Base-by-base conservation (phyloP, 2,888 invertebrate genomes). In the Tetragonisca angustula region DNA sequence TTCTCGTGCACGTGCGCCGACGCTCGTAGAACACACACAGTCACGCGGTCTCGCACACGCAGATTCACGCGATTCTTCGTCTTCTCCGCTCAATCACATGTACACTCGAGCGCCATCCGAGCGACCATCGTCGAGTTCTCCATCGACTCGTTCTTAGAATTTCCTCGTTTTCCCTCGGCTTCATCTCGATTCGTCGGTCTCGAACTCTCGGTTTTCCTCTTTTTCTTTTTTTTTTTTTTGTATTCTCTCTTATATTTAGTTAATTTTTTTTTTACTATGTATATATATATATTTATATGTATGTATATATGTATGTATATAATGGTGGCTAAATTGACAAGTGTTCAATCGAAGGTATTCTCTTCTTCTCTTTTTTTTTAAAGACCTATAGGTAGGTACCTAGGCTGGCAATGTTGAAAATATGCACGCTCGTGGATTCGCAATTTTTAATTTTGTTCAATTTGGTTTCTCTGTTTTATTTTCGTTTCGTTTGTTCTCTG, bases 271-370 rank as follows among this genome's bases (percentile, higher is more conserved):
- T 61, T 61, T 92, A 92, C 92, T 93, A 94, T 91, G 69, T 81
- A 70, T 82, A 70, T 80, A 80, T 79, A 73, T 81, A 69, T 32
- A 21, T 80, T 56, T 82, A 70, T 80, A 70, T 69, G 52, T 79
- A 70, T 81, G 74, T 79, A 69, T 79, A 75, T 81, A 82, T 83
- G 75, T 83, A 81, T 83, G 82, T 83, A 83, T 82, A 78, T 90
- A 88, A 88, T 90, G 92, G 90, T 92, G 91, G 93, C 94, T 94
- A 94, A 94, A 94, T 94, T 94, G 94, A 94, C 94, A 88, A 90
- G 92, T 94, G 92, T 94, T 94, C 92, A 93, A 92, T 91, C 92
- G 92, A 93, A 92, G 90, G 87, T 92, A 87, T 86, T 86, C 72
- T 81, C 76, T 70, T 67, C 71, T 68, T 81, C 54, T 62, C 19